phyloP scores from a whole-genome alignment of 2,113 vertebrate genomes.

The Haemorhous mexicanus region DNA sequence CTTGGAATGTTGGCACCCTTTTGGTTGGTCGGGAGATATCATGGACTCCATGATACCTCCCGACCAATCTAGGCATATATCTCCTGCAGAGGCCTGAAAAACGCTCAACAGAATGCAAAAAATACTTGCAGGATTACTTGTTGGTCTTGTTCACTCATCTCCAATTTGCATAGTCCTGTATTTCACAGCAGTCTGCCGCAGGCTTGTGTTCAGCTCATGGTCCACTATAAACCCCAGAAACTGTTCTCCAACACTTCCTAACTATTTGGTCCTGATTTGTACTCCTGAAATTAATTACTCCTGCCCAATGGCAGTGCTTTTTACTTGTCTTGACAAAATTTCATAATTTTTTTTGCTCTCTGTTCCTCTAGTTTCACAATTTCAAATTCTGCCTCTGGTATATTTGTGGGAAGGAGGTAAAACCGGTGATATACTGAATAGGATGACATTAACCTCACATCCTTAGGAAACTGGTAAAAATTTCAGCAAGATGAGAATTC shows the following conservation, averaged over 20 bases:
- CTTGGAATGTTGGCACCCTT: background rate
- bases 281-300: background rate
- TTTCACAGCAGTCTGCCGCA: background rate
- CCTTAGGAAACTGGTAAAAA: background rate
- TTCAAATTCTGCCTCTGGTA: background rate
- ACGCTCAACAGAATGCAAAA: background rate
- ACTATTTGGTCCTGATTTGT: background rate
- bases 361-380: background rate
- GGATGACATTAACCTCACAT: background rate
- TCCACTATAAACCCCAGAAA: background rate
- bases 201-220: background rate
- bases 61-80: background rate
- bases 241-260: background rate
- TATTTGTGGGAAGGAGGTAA: background rate
- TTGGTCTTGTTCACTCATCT: background rate
- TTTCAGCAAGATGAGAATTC: background rate
- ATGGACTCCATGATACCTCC: background rate
- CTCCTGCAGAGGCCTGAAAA: background rate
- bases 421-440: background rate
- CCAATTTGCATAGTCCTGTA: background rate
- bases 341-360: background rate
- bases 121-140: background rate
- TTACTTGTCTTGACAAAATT: background rate
- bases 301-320: background rate
- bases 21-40: background rate